Evolutionary conservation across 2,113 vertebrate genomes (phyloP).

Genomic region (Cacatua alba): DNA sequence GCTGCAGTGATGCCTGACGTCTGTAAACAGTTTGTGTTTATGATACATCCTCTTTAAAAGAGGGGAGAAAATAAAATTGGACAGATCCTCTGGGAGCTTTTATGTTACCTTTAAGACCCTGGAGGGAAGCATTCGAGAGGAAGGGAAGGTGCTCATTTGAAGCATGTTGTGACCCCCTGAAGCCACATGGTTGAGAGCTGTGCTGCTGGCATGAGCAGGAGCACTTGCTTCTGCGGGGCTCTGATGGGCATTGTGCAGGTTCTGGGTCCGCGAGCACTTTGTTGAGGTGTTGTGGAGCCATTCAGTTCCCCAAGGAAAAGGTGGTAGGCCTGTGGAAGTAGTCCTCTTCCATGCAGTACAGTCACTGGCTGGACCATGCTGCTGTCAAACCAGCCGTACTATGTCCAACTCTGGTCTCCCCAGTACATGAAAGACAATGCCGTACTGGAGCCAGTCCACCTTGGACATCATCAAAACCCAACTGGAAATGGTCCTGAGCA

Average conservation of each 20-base stretch:
- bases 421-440: accelerated
- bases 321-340: neutral
- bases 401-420: neutral
- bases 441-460: neutral
- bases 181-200: accelerated
- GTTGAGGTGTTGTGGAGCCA: neutral
- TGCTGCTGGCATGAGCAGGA: neutral
- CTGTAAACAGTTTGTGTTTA: neutral
- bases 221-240: neutral
- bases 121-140: accelerated
- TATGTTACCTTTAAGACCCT: neutral
- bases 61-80: neutral
- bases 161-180: accelerated
- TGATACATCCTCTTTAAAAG: neutral
- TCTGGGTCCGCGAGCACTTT: neutral
- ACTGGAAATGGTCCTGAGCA: neutral
- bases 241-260: accelerated
- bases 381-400: neutral
- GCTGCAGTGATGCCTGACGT: neutral
- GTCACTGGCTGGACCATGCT: accelerated
- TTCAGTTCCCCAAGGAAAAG: neutral
- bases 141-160: neutral
- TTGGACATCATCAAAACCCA: neutral
- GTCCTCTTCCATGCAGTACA: neutral
- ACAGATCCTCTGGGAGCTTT: neutral